Evolutionary conservation across 2,113 vertebrate species (phyloP).

Genomic region (Ahaetulla prasina): DNA sequence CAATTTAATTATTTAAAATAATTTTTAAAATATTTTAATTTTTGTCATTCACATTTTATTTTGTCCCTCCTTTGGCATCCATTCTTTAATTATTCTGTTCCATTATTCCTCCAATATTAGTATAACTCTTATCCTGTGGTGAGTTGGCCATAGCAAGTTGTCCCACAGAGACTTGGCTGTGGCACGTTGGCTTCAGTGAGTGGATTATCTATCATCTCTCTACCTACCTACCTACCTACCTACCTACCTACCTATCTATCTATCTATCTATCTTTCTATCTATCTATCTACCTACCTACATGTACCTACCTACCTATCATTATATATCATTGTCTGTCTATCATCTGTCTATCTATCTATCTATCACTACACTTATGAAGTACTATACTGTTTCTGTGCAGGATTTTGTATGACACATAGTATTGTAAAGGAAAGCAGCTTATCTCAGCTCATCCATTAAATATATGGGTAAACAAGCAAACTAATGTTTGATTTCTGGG

Average conservation of each 20-base stretch:
- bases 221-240: neutral
- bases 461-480: neutral
- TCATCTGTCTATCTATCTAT: neutral
- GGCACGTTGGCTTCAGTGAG: too few relatives aligned
- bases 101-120: neutral
- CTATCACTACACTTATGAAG: neutral
- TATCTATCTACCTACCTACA: too few relatives aligned
- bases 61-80: neutral
- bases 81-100: neutral
- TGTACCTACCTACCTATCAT: neutral
- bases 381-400: neutral
- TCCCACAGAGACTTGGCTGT: neutral
- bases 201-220: too few relatives aligned
- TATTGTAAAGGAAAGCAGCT: neutral
- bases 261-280: too few relatives aligned
- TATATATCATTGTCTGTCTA: neutral
- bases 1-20: neutral
- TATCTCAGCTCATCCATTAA: neutral
- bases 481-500: neutral
- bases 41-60: neutral
- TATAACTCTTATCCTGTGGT: neutral
- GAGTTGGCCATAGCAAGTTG: neutral
- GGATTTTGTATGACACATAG: neutral
- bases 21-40: neutral
- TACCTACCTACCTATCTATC: neutral